phyloP scores from a whole-genome alignment of 1,140 invertebrate species.

The Teleopsis dalmanni region DNA sequence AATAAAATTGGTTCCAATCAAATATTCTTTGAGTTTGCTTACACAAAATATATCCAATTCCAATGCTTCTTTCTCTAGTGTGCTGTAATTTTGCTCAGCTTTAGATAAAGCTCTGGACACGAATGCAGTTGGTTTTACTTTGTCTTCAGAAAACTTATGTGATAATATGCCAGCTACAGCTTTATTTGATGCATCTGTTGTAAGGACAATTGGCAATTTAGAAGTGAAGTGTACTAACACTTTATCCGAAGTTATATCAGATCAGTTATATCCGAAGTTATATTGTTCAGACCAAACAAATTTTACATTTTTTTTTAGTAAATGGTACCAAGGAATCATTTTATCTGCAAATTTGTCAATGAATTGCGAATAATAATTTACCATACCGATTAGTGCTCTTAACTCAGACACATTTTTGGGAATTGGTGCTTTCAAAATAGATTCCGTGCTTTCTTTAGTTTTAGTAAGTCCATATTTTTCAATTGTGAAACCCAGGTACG shows the following conservation, averaged over 20 bases:
- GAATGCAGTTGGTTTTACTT: conserved; percentile 40
- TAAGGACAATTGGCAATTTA: conserved; percentile 9
- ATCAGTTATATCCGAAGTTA: conserved; percentile 22
- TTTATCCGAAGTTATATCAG: conserved; percentile 20
- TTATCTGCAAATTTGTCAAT: conserved; percentile 27
- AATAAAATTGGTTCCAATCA: conserved; percentile 47
- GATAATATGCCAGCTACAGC: conserved; percentile 14
- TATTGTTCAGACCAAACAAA: conserved; percentile 22
- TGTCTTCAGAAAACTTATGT: conserved; percentile 15
- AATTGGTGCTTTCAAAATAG: conserved; percentile 17
- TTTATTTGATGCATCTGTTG: conserved; percentile 13
- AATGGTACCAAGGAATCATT: conserved; percentile 20
- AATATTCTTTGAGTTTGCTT: conserved; percentile 49
- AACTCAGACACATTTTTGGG: conserved; percentile 27
- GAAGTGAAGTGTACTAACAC: conserved; percentile 15
- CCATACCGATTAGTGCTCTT: conserved; percentile 32
- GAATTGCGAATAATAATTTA: conserved; percentile 33
- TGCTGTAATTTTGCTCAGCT: conserved; percentile 46
- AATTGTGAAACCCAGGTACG: conserved; percentile 36
- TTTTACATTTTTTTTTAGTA: conserved; percentile 22
- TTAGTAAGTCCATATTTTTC: conserved; percentile 24
- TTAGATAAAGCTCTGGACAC: conserved; percentile 42
- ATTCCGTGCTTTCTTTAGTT: conserved; percentile 16
- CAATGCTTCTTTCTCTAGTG: conserved; percentile 50
- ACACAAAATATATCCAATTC: conserved; percentile 49